Evolutionary conservation across 2,888 invertebrate species (phyloP).

Genomic region (Orgyia antiqua): DNA sequence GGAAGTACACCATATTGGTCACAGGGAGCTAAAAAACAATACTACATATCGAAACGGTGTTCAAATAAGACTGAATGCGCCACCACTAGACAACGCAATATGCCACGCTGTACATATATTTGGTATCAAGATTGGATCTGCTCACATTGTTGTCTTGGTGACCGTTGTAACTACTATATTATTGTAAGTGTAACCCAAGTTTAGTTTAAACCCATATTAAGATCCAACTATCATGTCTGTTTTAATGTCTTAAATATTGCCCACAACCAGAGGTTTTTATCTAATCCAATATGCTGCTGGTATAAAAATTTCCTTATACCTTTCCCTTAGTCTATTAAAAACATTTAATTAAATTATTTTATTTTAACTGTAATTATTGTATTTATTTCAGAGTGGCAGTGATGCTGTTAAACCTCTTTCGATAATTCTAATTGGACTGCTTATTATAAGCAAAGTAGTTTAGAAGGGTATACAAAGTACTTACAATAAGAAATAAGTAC

Average conservation of each 20-base stretch:
- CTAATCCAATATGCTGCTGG: too few species aligned
- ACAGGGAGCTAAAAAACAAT: slow-evolving; percentile 94
- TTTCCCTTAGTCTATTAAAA: too few species aligned
- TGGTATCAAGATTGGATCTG: slow-evolving; percentile 99
- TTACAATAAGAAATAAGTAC: too few species aligned
- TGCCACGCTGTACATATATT: slow-evolving; percentile 90
- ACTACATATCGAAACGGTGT: slow-evolving; percentile 94
- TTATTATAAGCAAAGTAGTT: too few species aligned
- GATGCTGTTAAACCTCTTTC: slow-evolving; percentile 29
- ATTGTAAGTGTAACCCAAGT: slow-evolving; percentile 85
- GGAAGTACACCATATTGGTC: slow-evolving; percentile 98
- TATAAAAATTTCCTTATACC: too few species aligned
- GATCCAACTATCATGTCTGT: too few species aligned
- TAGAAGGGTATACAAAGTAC: too few species aligned
- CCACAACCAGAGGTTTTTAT: too few species aligned
- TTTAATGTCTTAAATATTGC: too few species aligned
- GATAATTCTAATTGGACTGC: slow-evolving; percentile 24
- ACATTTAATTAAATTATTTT: too few species aligned
- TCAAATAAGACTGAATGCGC: slow-evolving; percentile 89
- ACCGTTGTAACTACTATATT: slow-evolving; percentile 95
- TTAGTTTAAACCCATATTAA: too few species aligned
- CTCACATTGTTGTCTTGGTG: slow-evolving; percentile 96
- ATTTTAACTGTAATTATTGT: too few species aligned
- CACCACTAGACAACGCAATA: slow-evolving; percentile 81
- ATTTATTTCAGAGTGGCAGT: slow-evolving; percentile 52